Evolutionary conservation across 2,797 vertebrate species (phyloP).

Genomic region (Dicrostonyx torquatus): DNA sequence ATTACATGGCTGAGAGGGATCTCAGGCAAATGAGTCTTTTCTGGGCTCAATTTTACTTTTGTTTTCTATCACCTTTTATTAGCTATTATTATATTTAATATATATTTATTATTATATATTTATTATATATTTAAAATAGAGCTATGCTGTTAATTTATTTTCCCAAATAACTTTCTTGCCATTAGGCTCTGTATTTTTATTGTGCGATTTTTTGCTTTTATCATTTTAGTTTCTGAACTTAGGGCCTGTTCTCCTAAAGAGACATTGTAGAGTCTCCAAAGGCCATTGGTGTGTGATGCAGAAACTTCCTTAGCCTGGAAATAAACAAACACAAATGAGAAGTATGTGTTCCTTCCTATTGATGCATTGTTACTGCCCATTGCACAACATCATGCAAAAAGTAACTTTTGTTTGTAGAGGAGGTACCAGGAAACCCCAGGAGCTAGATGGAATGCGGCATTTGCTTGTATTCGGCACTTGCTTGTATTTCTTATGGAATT

Average conservation of each 20-base stretch:
- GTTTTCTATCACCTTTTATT: slow-evolving; percentile 30
- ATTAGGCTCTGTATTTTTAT: not conserved
- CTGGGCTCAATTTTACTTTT: slow-evolving; percentile 58
- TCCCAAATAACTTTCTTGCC: slow-evolving; percentile 35
- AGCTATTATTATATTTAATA: not conserved
- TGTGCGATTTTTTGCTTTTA: not conserved
- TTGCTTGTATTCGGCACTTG: slow-evolving; percentile 6
- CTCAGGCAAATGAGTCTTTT: slow-evolving; percentile 73
- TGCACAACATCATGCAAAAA: slow-evolving; percentile 65
- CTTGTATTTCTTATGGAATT: slow-evolving; percentile 30
- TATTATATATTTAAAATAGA: no score
- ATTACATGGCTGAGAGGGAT: slow-evolving; percentile 60
- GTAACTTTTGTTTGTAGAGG: slow-evolving; percentile 27
- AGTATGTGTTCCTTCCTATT: slow-evolving; percentile 44
- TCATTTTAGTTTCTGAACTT: slow-evolving; percentile 46
- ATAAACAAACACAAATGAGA: slow-evolving; percentile 76
- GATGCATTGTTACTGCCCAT: slow-evolving; percentile 32
- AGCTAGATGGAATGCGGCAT: not conserved
- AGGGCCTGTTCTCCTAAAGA: not conserved
- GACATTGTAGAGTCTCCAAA: slow-evolving; percentile 17
- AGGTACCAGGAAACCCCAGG: not conserved
- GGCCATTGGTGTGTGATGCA: slow-evolving; percentile 6
- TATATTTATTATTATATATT: no score
- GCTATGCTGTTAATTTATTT: not conserved
- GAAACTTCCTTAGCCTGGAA: slow-evolving; percentile 56